Percentiles rank a stretch among this genome's conserved stretches.
phyloP scores from a whole-genome alignment of 53 echinoderm and acorn worm species.

The Patiria pectinifera region DNA sequence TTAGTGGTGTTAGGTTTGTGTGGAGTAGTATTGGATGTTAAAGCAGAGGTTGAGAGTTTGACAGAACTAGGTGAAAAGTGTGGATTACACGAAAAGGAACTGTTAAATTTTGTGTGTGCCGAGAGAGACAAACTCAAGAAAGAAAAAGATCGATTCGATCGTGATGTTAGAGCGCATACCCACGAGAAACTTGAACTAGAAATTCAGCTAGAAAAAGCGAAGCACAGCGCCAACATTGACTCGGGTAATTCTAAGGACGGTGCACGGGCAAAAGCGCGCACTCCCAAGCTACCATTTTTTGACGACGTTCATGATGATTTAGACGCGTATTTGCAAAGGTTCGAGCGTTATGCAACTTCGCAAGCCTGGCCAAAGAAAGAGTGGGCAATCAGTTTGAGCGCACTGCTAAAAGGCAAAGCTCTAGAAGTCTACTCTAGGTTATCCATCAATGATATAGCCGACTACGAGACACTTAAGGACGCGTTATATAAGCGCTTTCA shows the following conservation, averaged over 20 bases:
- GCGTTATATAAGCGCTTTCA: constrained; percentile 38
- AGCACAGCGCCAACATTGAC: too few relatives aligned
- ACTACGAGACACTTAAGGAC: constrained; percentile 36
- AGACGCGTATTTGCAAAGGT: constrained; percentile 37
- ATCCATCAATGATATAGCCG: background rate
- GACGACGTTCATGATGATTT: constrained; percentile 37
- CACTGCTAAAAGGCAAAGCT: constrained; percentile 27
- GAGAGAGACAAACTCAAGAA: constrained; percentile 31
- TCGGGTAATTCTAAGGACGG: background rate
- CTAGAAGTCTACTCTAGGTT: constrained; percentile 20
- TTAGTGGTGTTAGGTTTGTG: background rate
- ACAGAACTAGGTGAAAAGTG: constrained; percentile 19
- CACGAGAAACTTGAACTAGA: background rate
- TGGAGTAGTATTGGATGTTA: constrained; percentile 6
- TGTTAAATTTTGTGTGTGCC: constrained; percentile 20
- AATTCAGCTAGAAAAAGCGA: background rate
- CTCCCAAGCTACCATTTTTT: constrained; percentile 31
- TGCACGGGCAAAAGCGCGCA: background rate
- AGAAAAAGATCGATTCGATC: background rate
- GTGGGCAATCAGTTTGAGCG: constrained; percentile 36
- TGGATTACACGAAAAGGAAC: constrained; percentile 17
- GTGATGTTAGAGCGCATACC: constrained; percentile 5
- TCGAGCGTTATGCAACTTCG: constrained; percentile 31
- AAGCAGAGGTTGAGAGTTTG: background rate
- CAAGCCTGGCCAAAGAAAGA: constrained; percentile 11